Conservation (phyloP, 2,888 invertebrate species). For the Himalopsyche kuldschensis region DNA sequence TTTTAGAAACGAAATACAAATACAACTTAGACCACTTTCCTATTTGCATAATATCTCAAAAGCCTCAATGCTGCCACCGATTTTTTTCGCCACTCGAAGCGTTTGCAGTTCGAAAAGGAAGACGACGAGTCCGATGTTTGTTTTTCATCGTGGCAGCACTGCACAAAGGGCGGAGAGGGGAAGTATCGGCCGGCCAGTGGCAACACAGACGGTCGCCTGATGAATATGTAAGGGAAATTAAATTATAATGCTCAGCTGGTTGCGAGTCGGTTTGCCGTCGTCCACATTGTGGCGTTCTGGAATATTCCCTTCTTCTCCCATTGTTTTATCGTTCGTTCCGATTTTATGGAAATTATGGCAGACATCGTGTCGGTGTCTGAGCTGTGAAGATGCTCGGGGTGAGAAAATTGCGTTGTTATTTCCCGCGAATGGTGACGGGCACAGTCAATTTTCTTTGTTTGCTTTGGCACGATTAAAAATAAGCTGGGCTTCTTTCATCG, state of each 20-base stretch:
- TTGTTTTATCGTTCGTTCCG: conserved; percentile 4
- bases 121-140: conserved; percentile 23
- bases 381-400: neutral
- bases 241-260: conserved; percentile 31
- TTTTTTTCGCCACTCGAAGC: conserved; percentile 9
- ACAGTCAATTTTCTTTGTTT: neutral
- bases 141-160: conserved; percentile 3
- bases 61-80: neutral
- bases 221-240: conserved; percentile 36
- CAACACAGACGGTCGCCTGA: conserved; percentile 21
- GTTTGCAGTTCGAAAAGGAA: conserved; percentile 7
- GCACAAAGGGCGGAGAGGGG: conserved; percentile 13
- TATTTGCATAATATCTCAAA: conserved; percentile 27
- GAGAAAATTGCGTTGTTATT: neutral
- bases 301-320: conserved; percentile 3
- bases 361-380: neutral
- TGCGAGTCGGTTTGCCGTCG: neutral
- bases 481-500: neutral
- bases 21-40: neutral
- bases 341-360: conserved; percentile 2
- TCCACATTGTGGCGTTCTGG: neutral
- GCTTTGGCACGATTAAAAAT: neutral
- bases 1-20: conserved; percentile 17
- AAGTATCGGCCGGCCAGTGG: conserved; percentile 16
- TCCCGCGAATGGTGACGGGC: neutral